Conservation (phyloP, 2,888 invertebrate species). For the Thysanoteuthis rhombus region DNA sequence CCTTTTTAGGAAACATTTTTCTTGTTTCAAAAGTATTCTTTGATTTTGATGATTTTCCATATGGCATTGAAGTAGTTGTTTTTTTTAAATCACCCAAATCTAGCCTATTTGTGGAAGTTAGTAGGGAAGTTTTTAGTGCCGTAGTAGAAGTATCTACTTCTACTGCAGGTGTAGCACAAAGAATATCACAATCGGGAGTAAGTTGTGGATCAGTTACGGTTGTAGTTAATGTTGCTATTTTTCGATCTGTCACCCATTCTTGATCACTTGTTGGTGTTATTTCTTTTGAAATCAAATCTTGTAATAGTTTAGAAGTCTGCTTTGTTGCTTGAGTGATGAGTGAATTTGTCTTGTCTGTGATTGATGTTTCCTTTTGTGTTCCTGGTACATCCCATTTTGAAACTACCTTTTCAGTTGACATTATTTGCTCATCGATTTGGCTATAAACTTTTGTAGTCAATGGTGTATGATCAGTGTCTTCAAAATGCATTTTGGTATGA, state of each 20-base stretch:
- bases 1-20: background rate
- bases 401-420: background rate
- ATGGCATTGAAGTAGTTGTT: background rate
- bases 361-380: background rate
- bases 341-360: background rate
- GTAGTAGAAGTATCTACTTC: background rate
- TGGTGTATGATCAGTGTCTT: background rate
- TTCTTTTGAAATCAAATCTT: background rate
- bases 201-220: background rate
- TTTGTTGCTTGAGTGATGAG: background rate
- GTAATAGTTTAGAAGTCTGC: background rate
- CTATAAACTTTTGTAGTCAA: background rate
- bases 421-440: background rate
- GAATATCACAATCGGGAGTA: background rate
- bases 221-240: background rate
- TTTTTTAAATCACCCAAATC: background rate
- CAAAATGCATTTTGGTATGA: background rate
- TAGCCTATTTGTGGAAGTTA: background rate
- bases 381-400: background rate
- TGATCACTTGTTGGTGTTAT: background rate
- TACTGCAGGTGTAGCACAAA: background rate
- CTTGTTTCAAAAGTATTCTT: background rate
- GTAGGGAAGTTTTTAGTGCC: background rate
- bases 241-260: background rate
- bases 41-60: background rate